Conservation (phyloP, 2,797 vertebrate genomes). For the Sternotherus odoratus region DNA sequence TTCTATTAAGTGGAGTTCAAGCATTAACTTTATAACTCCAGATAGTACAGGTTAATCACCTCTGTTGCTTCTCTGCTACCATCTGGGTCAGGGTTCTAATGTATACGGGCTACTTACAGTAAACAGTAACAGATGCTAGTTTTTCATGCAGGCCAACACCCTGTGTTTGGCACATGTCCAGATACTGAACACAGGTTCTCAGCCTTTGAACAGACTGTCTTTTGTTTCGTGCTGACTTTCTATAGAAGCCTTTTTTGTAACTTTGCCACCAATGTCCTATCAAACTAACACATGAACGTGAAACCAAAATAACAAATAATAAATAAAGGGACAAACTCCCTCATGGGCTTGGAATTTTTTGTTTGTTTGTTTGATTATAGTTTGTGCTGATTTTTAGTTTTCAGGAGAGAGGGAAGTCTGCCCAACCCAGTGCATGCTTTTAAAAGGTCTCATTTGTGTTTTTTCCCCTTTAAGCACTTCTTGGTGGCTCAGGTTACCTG, state of each 20-base stretch:
- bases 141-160: background rate
- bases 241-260: background rate
- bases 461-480: background rate
- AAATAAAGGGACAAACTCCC: background rate
- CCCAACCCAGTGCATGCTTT: background rate
- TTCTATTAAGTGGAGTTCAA: constrained; percentile 12
- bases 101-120: background rate
- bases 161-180: background rate
- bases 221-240: background rate
- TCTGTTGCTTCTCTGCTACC: background rate
- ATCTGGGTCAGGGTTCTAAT: background rate
- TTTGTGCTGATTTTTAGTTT: constrained; percentile 8
- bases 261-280: background rate
- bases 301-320: background rate
- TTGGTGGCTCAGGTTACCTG: background rate
- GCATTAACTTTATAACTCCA: background rate
- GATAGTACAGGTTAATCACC: constrained; percentile 3
- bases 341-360: background rate
- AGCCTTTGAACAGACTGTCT: background rate
- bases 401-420: background rate
- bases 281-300: background rate
- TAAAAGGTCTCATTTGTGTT: background rate
- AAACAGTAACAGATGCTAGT: background rate
- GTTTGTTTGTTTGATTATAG: background rate
- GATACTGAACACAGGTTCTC: background rate